Base-by-base conservation (phyloP, 1,140 invertebrate species). In the Platorchestia sp. region DNA sequence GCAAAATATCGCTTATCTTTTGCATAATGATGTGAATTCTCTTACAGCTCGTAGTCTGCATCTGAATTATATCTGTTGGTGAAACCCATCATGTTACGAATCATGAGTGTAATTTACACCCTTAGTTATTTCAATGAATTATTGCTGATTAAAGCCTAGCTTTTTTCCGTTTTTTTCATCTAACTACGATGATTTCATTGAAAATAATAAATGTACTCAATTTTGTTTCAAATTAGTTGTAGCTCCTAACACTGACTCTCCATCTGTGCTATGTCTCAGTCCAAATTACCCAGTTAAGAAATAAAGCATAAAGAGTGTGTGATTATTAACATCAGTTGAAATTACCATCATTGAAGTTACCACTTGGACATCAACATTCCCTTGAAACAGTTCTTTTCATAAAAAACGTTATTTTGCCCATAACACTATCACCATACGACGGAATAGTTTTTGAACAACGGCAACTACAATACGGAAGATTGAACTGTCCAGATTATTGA, bases 11-110 rank as follows among this genome's bases (percentile, higher is more conserved):
- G 14, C 59, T 51, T 51, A 51, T 51, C 47, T 75, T 36, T 75
- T 75, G 59, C 59, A 75, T 75, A 75, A 75, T 75, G 36, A 75
- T 75, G 59, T 75, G 59, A 75, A 75, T 75, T 75, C 59, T 75
- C 59, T 75, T 75, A 75, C 59, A 75, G 59, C 59, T 75, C 27
- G 1, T 75, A 75, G 14, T 75, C 59, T 75, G 10, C 59, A 75
- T 75, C 59, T 22, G 1, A 75, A 27, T 75, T 36, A 75, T 75
- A 3, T 3, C 14, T 75, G 59, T 75, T 75, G 10, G 59, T 75
- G 1, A 75, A 3, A 75, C 10, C 59, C 59, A 75, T 36, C 59
- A 36, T 75, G 59, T 75, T 19, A 75, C 59, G 14, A 19, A 75
- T 75, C 59, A 10, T 22, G 36, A 27, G 59, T 75, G 59, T 75